phyloP scores from a whole-genome alignment of 2,888 invertebrate species.

The Spisula subtruncata region DNA sequence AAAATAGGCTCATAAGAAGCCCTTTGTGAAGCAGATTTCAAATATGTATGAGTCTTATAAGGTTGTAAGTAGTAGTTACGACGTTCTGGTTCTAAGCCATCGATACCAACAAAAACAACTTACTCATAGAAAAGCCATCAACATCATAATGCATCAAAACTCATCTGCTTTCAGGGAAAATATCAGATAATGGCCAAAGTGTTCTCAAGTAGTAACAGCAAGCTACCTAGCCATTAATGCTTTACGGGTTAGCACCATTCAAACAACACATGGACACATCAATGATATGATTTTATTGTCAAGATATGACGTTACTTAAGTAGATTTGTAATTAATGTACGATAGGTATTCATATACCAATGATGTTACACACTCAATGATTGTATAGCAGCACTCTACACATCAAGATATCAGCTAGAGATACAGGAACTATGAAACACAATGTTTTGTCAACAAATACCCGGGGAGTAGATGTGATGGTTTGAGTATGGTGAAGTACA shows the following conservation, averaged over 20 bases:
- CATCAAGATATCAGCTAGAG: background rate
- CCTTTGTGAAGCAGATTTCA: too few species aligned
- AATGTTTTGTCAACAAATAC: background rate
- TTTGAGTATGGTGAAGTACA: background rate
- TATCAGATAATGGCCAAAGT: constrained; percentile 10
- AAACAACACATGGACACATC: background rate
- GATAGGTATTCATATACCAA: background rate
- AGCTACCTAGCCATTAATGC: background rate
- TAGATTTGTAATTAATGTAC: constrained; percentile 1
- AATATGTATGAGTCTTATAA: too few species aligned
- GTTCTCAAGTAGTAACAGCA: constrained; percentile 17
- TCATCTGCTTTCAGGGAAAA: background rate
- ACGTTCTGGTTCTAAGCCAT: too few species aligned
- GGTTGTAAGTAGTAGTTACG: too few species aligned
- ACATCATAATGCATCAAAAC: constrained; percentile 25
- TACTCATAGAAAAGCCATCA: constrained; percentile 9
- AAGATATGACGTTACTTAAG: background rate
- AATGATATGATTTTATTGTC: background rate
- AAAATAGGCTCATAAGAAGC: too few species aligned
- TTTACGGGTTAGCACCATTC: background rate
- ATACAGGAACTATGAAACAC: background rate
- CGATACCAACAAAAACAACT: background rate
- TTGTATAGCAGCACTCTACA: background rate
- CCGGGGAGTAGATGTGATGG: background rate
- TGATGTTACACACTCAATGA: background rate